Evolutionary conservation across 2,888 invertebrate species (phyloP).

Genomic region (Thera britannica): DNA sequence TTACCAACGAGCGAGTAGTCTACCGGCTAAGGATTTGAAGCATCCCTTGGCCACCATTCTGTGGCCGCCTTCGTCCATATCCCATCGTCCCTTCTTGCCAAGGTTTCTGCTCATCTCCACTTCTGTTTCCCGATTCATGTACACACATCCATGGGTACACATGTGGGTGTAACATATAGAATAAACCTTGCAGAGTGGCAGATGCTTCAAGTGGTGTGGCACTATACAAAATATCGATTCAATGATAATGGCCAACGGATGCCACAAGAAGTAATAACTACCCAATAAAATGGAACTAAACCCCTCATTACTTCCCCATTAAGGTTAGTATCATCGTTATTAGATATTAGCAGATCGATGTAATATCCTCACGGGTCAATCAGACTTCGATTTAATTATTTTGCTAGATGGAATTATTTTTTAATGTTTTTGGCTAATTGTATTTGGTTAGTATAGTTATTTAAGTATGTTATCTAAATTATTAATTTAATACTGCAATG

Average conservation of each 20-base stretch:
- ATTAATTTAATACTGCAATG: too few species aligned
- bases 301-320: slow-evolving; percentile 62
- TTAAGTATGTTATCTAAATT: not conserved
- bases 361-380: slow-evolving; percentile 53
- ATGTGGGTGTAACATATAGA: not conserved
- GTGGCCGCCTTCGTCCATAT: too few species aligned
- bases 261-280: slow-evolving; percentile 52
- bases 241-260: slow-evolving; percentile 48
- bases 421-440: not conserved
- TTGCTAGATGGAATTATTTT: not conserved
- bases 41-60: too few species aligned
- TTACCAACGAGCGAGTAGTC: too few species aligned
- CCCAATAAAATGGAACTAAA: slow-evolving; percentile 57
- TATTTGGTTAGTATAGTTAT: too few species aligned
- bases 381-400: slow-evolving; percentile 48
- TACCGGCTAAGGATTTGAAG: too few species aligned
- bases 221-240: slow-evolving; percentile 44
- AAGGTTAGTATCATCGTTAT: slow-evolving; percentile 58
- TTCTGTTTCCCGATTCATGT: too few species aligned
- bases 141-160: too few species aligned
- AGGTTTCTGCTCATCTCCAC: too few species aligned
- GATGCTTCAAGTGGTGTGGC: not conserved
- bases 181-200: too few species aligned
- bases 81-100: too few species aligned
- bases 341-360: slow-evolving; percentile 53